A percentile compares a stretch with the other conserved stretches of the same genome.
phyloP scores from a whole-genome alignment of 1,140 invertebrate genomes.

The Physella acuta region DNA sequence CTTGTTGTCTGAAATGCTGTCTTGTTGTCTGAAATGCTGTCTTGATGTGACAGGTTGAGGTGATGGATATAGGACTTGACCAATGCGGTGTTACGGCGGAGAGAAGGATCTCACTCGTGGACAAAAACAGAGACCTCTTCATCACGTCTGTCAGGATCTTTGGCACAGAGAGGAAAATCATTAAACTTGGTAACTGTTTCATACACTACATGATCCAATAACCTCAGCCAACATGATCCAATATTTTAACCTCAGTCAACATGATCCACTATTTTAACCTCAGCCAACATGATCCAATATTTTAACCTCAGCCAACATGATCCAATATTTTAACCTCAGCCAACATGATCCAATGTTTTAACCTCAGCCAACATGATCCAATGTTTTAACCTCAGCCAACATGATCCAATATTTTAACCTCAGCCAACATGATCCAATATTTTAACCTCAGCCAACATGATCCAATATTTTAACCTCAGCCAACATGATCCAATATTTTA shows the following conservation, averaged over 20 bases:
- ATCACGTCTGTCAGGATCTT: slow-evolving; percentile 71
- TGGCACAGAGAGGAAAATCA: slow-evolving; percentile 65
- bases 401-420: slow-evolving; percentile 78
- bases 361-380: slow-evolving; percentile 76
- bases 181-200: slow-evolving; percentile 72
- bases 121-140: slow-evolving; percentile 80
- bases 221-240: slow-evolving; percentile 75
- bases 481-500: slow-evolving; percentile 76
- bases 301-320: slow-evolving; percentile 74
- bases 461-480: slow-evolving; percentile 74
- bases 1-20: no score
- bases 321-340: slow-evolving; percentile 74
- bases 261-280: slow-evolving; percentile 80
- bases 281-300: slow-evolving; percentile 77
- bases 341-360: slow-evolving; percentile 76
- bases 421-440: slow-evolving; percentile 77
- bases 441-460: slow-evolving; percentile 74
- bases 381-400: slow-evolving; percentile 68
- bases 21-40: no score
- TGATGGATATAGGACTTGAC: slow-evolving; percentile 76
- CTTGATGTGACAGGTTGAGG: no score
- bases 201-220: no score
- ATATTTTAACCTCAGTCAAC: slow-evolving; percentile 68
- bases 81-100: slow-evolving; percentile 73
- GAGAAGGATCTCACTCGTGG: slow-evolving; percentile 76